Evolutionary conservation across 2,797 vertebrate species (phyloP).

Genomic region (Danio tinwini): DNA sequence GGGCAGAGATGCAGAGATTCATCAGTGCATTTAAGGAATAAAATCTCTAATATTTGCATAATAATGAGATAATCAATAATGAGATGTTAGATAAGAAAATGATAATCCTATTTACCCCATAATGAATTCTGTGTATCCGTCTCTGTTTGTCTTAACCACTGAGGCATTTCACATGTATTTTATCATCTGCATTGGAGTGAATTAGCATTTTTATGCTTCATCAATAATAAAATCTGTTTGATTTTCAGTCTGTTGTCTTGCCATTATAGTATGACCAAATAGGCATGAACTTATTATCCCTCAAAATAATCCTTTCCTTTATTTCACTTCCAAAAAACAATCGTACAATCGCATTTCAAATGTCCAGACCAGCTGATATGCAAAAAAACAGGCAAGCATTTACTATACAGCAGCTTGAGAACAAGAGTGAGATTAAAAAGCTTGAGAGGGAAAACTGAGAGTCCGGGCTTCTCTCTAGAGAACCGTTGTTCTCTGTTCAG

Average conservation of each 20-base stretch:
- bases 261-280: background rate
- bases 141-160: background rate
- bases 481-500: slow-evolving; percentile 61
- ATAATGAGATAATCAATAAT: slow-evolving; percentile 8
- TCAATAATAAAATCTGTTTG: background rate
- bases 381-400: slow-evolving; percentile 64
- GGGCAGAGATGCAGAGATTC: slow-evolving; percentile 20
- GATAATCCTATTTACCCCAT: background rate
- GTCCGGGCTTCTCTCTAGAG: slow-evolving; percentile 58
- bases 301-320: slow-evolving; percentile 65
- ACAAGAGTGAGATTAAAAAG: slow-evolving; percentile 49
- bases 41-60: background rate
- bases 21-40: slow-evolving; percentile 14
- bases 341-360: slow-evolving; percentile 53
- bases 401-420: slow-evolving; percentile 63
- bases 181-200: background rate
- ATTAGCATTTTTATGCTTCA: background rate
- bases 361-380: slow-evolving; percentile 64
- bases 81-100: slow-evolving; percentile 5
- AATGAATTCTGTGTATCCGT: slow-evolving; percentile 5
- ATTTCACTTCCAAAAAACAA: slow-evolving; percentile 63
- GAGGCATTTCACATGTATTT: background rate
- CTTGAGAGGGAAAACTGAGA: slow-evolving; percentile 61
- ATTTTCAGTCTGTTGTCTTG: too few relatives aligned
- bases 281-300: slow-evolving; percentile 51